phyloP scores from a whole-genome alignment of 2,888 invertebrate genomes.

The Piscicola geometra region DNA sequence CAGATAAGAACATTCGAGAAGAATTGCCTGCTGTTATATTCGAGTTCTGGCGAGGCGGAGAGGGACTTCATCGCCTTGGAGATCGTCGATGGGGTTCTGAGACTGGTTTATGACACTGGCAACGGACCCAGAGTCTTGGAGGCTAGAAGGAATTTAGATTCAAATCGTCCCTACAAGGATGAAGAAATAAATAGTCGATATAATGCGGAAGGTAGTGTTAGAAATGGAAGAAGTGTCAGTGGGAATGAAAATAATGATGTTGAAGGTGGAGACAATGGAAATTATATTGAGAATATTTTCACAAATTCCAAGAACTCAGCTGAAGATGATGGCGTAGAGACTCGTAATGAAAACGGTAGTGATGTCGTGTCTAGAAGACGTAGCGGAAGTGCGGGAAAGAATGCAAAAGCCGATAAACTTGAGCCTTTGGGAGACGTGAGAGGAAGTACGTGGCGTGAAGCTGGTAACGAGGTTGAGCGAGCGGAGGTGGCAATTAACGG shows the following conservation, averaged over 20 bases:
- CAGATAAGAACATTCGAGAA: slow-evolving; percentile 32
- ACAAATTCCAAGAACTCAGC: no score
- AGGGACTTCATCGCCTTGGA: slow-evolving; percentile 36
- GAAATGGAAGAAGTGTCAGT: not conserved
- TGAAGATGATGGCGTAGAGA: no score
- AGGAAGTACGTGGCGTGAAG: no score
- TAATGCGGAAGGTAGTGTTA: no score
- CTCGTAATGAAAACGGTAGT: no score
- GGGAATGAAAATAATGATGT: not conserved
- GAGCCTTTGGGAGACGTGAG: no score
- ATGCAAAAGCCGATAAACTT: no score
- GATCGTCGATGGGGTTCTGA: slow-evolving; percentile 17
- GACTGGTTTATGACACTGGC: slow-evolving; percentile 31
- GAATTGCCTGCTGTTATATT: slow-evolving; percentile 26
- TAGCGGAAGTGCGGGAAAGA: no score
- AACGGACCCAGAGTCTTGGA: slow-evolving; percentile 27
- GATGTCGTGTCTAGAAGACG: no score
- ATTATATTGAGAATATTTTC: not conserved
- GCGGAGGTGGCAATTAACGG: no score
- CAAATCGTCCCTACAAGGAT: not conserved
- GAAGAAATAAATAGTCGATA: no score
- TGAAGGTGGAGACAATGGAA: not conserved
- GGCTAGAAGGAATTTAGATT: not conserved
- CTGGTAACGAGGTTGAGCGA: no score
- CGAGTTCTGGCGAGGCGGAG: slow-evolving; percentile 28